Base-by-base conservation (phyloP, 2,113 vertebrate genomes). In the Phylloscopus whistleri region DNA sequence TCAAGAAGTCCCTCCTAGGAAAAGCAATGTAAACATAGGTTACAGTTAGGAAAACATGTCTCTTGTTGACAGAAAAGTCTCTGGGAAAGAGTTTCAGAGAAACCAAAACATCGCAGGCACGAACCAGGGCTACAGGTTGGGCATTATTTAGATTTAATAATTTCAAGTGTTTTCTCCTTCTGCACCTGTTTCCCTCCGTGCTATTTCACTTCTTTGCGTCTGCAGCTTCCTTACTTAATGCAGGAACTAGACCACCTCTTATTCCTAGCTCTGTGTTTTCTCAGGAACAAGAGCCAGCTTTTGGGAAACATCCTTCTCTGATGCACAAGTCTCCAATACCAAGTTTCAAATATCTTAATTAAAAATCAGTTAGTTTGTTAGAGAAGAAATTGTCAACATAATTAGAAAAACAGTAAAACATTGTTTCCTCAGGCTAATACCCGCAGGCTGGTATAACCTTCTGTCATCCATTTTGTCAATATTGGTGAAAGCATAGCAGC, bases 341-440 rank as follows among this genome's bases (percentile, higher is more conserved):
- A 64, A 76, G 37, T 91, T 93, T 70, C 7, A 12, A 39, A 55
- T 27, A 48, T 52, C 48, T 77, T 90, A 84, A 93, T 96, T 92
- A 95, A 75, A 96, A 68, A 94, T 23, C 43, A 48, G 35, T 79
- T 82, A 48, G 41, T 91, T 76, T 93, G 59, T 79, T 85, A 81
- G 51, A 48, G 44, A 49, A 78, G 87, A 89, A 90, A 49, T 67
- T 60, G 89, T 79, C 68, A 91, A 27, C 62, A 79, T 91, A 95
- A 94, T 91, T 92, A 91, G 67, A 76, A 89, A 64, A 92, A 14
- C 44, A 72, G 37, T 72, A 87, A 94, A 95, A 93, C 93, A 89
- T 77, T 2, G 0, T 95, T 93, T 93, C 95, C 91, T 95, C 81
- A 55, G 94, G 93, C 95, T 95, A 96, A 93, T 79, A 72, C 62